These are phyloP conservation scores for Galaxias olidus DNA, from an alignment of 2,797 vertebrate genomes.

Conservation along the genomic window DNA sequence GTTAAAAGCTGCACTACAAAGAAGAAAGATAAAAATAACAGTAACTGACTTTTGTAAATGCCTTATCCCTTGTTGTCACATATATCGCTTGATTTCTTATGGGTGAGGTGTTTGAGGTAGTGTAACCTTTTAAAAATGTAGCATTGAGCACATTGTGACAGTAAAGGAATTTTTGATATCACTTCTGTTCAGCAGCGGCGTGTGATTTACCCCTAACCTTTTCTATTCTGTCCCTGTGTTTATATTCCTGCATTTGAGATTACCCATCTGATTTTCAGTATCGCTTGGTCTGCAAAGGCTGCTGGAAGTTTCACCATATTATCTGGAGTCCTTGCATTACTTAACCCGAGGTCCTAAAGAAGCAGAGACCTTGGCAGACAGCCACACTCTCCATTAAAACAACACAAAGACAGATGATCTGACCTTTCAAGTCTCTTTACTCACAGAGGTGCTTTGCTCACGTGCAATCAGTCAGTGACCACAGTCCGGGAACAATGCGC, in stretches of 20 bases:
- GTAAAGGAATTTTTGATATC: background rate
- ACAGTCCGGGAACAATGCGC: constrained; percentile 33
- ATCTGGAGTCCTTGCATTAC: constrained; percentile 56
- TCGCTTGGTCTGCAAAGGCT: constrained; percentile 24
- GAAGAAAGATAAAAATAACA: background rate
- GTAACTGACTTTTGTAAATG: background rate
- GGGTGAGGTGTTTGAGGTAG: constrained; percentile 5
- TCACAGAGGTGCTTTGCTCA: constrained; percentile 40
- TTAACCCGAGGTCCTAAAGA: constrained; percentile 62
- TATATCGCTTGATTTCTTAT: background rate
- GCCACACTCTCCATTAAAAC: constrained; percentile 70
- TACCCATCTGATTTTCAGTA: background rate
- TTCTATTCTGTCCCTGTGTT: constrained; percentile 26
- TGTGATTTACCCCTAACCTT: constrained; percentile 25
- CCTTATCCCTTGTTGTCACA: background rate
- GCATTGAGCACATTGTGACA: background rate
- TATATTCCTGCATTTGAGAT: constrained; percentile 20
- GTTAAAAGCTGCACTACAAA: background rate
- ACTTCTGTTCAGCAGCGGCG: background rate
- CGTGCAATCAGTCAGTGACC: constrained; percentile 48
- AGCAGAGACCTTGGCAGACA: constrained; percentile 53
- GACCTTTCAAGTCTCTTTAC: constrained; percentile 68
- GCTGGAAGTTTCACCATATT: constrained; percentile 54
- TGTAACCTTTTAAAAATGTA: constrained; percentile 32
- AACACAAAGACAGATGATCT: constrained; percentile 65